phyloP scores from a whole-genome alignment of 2,113 vertebrate species.

The Sebastes schlegelii region DNA sequence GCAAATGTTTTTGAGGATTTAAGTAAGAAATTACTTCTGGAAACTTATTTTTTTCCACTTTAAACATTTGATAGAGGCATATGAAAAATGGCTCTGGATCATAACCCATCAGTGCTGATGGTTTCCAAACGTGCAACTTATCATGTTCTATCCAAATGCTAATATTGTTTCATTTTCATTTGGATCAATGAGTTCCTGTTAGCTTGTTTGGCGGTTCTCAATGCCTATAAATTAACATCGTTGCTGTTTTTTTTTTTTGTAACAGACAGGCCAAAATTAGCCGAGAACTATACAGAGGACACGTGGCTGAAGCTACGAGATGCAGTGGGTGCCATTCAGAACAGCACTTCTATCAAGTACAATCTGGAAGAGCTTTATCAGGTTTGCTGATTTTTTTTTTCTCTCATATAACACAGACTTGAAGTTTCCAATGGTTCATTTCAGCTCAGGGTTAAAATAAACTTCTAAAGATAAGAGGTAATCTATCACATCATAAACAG shows the following conservation, averaged over 20 bases:
- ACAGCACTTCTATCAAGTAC: slow-evolving; percentile 98
- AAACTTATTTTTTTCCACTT: background rate
- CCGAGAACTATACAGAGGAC: slow-evolving; percentile 98
- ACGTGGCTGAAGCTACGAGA: slow-evolving; percentile 98
- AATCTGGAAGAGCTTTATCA: slow-evolving; percentile 99
- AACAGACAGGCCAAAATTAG: slow-evolving; percentile 97
- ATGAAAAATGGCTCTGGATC: background rate
- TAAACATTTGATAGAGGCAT: background rate
- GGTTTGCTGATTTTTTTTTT: slow-evolving; percentile 75
- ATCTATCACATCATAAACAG: background rate
- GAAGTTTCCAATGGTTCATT: background rate
- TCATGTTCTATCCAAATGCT: background rate
- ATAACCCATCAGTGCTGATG: background rate
- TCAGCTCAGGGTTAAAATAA: background rate
- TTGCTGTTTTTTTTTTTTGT: slow-evolving; percentile 10
- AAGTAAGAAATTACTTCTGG: too few species aligned
- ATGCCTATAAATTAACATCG: background rate
- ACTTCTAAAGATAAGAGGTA: background rate
- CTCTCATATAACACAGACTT: background rate
- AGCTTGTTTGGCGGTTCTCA: background rate
- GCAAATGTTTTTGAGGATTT: background rate
- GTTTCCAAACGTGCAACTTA: background rate
- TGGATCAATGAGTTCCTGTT: background rate
- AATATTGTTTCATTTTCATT: background rate
- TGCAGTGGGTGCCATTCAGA: slow-evolving; percentile 97